Base-by-base conservation (phyloP, 2,113 vertebrate species). In the Fulica atra region DNA sequence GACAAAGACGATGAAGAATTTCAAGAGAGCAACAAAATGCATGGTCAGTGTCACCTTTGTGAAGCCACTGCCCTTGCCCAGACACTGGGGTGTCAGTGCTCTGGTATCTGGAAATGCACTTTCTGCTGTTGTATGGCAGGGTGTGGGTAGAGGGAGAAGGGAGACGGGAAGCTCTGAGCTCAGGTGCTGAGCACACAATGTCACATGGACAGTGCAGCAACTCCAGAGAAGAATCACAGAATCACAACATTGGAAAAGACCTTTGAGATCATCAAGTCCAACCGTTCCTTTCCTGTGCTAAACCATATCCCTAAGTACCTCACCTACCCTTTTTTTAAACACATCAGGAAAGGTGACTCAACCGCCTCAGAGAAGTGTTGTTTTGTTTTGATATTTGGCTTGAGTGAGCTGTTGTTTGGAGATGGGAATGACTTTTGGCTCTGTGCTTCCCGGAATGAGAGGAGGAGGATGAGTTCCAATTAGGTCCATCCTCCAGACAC, bases 1-100 rank as follows among this genome's bases (percentile, higher is more conserved):
- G 97, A 98, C 92, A 97, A 96, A 92, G 97, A 98, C 25, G 97
- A 98, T 69, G 93, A 96, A 10, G 97, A 57, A 16, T 98, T 98
- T 92, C 96, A 95, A 74, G 97, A 98, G 18, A 98, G 98, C 94
- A 98, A 98, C 91, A 98, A 65, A 89, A 98, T 98, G 98, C 98
- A 98, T 1, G 98, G 98, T 98, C 54, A 96, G 97, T 73, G 53
- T 51, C 70, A 24, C 42, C n/a, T 70, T 14, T 38, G 31, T 60
- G 56, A 79, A 69, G 72, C 61, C 9, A 3, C 9, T 35, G 69
- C 10, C 21, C 83, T 51, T 92, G 65, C 17, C 7, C 13, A 59
- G 59, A 14, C 3, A 8, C 23, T 73, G 40, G 23, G 42, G 7
- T 46, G 23, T 46, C 51, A 14, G 57, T n/a, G 31, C 26, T 64